Evolutionary conservation across 2,113 vertebrate species (phyloP).

Genomic region (Galemys pyrenaicus): DNA sequence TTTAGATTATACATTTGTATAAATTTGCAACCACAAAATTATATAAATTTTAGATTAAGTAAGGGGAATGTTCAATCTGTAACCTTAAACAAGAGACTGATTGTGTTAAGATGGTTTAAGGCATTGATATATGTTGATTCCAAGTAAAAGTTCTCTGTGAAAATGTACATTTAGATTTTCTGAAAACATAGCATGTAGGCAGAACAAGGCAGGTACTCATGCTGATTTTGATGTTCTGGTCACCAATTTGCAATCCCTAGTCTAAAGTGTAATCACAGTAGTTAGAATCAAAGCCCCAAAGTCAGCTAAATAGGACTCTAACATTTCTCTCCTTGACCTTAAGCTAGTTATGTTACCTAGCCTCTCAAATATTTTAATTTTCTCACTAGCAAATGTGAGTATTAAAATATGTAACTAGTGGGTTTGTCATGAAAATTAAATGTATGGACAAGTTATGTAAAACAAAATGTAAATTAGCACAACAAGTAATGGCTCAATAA

Average conservation of each 20-base stretch:
- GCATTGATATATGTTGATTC: not conserved
- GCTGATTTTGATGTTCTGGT: not conserved
- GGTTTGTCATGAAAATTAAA: not conserved
- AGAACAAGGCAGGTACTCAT: conserved; percentile 5
- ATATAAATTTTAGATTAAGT: not conserved
- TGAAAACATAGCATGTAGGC: not conserved
- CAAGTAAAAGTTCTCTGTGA: conserved; percentile 35
- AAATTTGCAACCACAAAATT: no score
- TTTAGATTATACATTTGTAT: not conserved
- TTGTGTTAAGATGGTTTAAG: conserved; percentile 45
- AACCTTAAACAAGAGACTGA: not conserved
- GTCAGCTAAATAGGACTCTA: not conserved
- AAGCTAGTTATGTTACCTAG: not conserved
- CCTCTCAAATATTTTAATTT: conserved; percentile 34
- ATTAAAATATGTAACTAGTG: not conserved
- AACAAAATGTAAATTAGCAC: not conserved
- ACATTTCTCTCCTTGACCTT: not conserved
- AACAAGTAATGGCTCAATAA: not conserved
- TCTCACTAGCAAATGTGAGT: not conserved
- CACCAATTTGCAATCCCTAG: conserved; percentile 20
- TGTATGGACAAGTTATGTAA: not conserved
- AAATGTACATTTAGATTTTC: conserved; percentile 32
- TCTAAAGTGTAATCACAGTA: not conserved
- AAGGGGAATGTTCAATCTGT: not conserved
- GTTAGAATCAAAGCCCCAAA: not conserved